A percentile compares a stretch with the other conserved stretches of the same genome.
phyloP scores from a whole-genome alignment of 1,140 invertebrate genomes.

The Heliconius nattereri region DNA sequence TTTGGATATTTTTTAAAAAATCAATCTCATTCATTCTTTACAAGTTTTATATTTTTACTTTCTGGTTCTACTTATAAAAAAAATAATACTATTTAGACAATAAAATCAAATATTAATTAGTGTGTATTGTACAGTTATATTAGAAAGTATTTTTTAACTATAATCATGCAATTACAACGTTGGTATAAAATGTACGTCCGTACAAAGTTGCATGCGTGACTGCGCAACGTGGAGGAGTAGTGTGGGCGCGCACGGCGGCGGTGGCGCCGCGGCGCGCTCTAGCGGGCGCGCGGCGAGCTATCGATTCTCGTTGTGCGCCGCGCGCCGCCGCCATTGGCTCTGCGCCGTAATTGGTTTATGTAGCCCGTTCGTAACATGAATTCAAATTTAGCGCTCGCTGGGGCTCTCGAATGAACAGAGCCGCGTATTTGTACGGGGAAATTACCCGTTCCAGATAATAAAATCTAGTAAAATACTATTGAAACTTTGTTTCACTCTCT shows the following conservation, averaged over 20 bases:
- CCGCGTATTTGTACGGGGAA: conserved; percentile 66
- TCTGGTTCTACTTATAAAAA: neutral
- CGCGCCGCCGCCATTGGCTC: conserved; percentile 76
- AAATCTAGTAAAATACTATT: conserved; percentile 71
- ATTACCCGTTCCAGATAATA: conserved; percentile 73
- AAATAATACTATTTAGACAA: neutral
- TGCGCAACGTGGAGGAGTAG: conserved; percentile 77
- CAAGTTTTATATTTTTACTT: neutral
- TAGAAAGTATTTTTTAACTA: neutral
- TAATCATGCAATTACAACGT: neutral
- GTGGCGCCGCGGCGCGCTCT: conserved; percentile 72
- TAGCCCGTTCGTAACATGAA: conserved; percentile 77
- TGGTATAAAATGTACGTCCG: conserved; percentile 43
- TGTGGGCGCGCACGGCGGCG: conserved; percentile 72
- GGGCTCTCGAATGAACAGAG: conserved; percentile 66
- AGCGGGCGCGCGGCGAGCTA: conserved; percentile 80
- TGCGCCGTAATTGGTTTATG: conserved; percentile 78
- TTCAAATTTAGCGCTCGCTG: conserved; percentile 79
- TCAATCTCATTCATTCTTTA: neutral
- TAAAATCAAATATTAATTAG: neutral
- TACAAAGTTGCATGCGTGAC: conserved; percentile 59
- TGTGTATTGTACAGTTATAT: neutral
- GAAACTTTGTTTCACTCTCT: conserved; percentile 61
- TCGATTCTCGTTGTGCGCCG: conserved; percentile 78
- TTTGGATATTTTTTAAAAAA: neutral